phyloP scores from a whole-genome alignment of 2,888 invertebrate genomes.

The Ichneumoninae sp. region DNA sequence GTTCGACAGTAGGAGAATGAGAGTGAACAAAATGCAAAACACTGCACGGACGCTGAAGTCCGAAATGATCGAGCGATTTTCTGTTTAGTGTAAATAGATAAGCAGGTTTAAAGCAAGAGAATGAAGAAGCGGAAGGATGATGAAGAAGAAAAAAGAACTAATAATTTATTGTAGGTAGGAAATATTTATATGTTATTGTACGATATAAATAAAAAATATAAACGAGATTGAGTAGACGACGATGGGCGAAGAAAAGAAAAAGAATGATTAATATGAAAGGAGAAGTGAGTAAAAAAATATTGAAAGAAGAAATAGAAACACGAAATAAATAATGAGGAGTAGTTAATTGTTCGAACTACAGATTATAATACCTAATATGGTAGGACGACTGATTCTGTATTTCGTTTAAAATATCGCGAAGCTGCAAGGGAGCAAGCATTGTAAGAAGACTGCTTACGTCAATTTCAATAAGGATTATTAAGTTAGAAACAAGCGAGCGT shows the following conservation, averaged over 20 bases:
- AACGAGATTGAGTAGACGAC: slow-evolving; percentile 62
- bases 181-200: slow-evolving; percentile 74
- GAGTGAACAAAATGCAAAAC: slow-evolving; percentile 21
- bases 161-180: slow-evolving; percentile 82
- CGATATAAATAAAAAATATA: slow-evolving; percentile 66
- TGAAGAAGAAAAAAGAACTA: slow-evolving; percentile 68
- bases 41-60: slow-evolving; percentile 33
- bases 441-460: slow-evolving; percentile 83
- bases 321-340: slow-evolving; percentile 44
- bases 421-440: slow-evolving; percentile 82
- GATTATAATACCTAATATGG: slow-evolving; percentile 67
- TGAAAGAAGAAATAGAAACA: slow-evolving; percentile 41
- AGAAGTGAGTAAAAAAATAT: not conserved
- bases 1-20: slow-evolving; percentile 55
- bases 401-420: slow-evolving; percentile 77
- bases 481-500: slow-evolving; percentile 68
- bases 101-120: slow-evolving; percentile 67
- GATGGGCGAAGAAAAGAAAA: slow-evolving; percentile 39
- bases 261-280: slow-evolving; percentile 23
- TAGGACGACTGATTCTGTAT: slow-evolving; percentile 79
- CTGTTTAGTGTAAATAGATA: slow-evolving; percentile 81
- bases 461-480: slow-evolving; percentile 81
- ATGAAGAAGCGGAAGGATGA: not conserved
- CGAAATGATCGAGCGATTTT: slow-evolving; percentile 62
- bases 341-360: slow-evolving; percentile 61